These are phyloP conservation scores for Halcyon smyrnensis DNA, from an alignment of 2,797 vertebrate genomes.

Conservation along the genomic window DNA sequence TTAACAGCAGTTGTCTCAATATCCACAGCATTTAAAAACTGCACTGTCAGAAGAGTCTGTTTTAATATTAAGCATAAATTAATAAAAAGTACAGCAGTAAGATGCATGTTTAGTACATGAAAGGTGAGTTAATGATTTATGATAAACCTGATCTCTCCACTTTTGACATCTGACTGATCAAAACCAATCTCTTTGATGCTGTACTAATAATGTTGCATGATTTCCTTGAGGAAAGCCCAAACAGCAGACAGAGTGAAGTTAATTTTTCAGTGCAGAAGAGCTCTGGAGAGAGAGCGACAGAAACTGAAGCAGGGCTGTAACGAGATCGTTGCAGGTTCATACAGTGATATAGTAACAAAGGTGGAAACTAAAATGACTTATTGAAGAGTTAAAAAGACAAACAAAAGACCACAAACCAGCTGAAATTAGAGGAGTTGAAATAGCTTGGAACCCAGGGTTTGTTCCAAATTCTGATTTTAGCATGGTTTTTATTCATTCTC, in stretches of 20 bases:
- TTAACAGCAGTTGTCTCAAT: not conserved
- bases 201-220: not conserved
- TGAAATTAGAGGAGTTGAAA: not conserved
- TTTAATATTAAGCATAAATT: not conserved
- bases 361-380: not conserved
- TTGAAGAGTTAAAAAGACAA: not conserved
- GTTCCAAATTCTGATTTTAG: not conserved
- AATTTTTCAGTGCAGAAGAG: not conserved
- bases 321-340: not conserved
- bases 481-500: not conserved
- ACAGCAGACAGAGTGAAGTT: not conserved
- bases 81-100: not conserved
- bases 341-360: not conserved
- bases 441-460: not conserved
- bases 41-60: not conserved
- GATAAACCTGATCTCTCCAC: not conserved
- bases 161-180: not conserved
- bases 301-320: not conserved
- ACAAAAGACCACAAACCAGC: not conserved
- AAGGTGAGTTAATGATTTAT: not conserved
- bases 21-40: not conserved
- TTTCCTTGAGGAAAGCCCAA: not conserved
- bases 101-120: not conserved
- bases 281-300: not conserved
- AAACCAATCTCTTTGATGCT: not conserved